phyloP scores from a whole-genome alignment of 64 coral and sea anemone genomes.

The Actinia equina region DNA sequence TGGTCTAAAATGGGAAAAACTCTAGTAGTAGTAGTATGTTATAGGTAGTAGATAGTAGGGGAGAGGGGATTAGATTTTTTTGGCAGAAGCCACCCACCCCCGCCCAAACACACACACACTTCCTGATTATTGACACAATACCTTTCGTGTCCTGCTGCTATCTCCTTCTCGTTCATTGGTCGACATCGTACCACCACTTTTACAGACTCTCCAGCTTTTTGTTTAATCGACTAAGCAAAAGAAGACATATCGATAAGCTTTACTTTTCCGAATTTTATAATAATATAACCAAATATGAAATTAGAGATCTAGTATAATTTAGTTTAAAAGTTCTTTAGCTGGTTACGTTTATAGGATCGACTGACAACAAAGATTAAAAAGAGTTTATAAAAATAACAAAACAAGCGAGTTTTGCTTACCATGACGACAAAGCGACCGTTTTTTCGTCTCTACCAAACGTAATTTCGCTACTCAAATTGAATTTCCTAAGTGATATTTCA shows the following conservation, averaged over 20 bases:
- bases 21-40: too few relatives aligned
- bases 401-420: background rate
- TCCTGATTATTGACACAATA: background rate
- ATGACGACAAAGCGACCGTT: background rate
- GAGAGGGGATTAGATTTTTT: too few relatives aligned
- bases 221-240: background rate
- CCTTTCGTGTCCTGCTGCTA: constrained; percentile 69
- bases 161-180: constrained; percentile 88
- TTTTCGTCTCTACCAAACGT: background rate
- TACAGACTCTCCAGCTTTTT: constrained; percentile 78
- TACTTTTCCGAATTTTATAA: background rate
- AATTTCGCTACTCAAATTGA: background rate
- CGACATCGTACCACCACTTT: constrained; percentile 85
- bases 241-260: background rate
- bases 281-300: background rate
- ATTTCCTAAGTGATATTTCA: too few relatives aligned
- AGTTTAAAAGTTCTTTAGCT: background rate
- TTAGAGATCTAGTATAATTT: background rate
- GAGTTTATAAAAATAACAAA: background rate
- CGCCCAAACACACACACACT: background rate
- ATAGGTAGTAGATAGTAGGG: too few relatives aligned
- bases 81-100: background rate
- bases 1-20: too few relatives aligned
- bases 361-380: background rate
- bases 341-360: too few relatives aligned